Evolutionary conservation across 53 echinoderm and acorn worm genomes (phyloP).

Genomic region (Stichopus horrens): DNA sequence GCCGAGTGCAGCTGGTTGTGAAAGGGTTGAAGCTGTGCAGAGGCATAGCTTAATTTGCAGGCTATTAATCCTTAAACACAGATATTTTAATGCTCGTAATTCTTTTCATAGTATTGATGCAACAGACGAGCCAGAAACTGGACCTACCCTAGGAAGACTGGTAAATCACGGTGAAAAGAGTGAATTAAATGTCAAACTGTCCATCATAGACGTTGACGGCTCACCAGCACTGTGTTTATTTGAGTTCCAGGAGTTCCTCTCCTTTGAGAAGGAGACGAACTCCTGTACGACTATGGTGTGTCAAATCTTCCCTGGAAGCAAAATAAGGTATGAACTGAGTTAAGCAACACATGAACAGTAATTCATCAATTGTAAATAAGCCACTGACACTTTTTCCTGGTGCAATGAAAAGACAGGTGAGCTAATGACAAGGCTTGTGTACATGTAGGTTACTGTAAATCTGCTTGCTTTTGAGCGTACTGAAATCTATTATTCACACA

Average conservation of each 20-base stretch:
- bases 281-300: slow-evolving; percentile 13
- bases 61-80: too few relatives aligned
- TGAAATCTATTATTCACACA: too few relatives aligned
- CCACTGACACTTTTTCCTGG: too few relatives aligned
- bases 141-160: background rate
- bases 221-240: slow-evolving; percentile 13
- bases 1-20: too few relatives aligned
- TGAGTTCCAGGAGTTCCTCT: too few relatives aligned
- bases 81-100: background rate
- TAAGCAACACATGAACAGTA: too few relatives aligned
- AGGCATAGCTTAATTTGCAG: too few relatives aligned
- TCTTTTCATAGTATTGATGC: slow-evolving; percentile 17
- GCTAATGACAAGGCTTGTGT: too few relatives aligned
- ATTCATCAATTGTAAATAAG: too few relatives aligned
- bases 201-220: background rate
- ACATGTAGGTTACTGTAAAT: background rate
- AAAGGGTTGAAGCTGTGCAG: too few relatives aligned
- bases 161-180: slow-evolving; percentile 21
- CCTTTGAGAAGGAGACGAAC: background rate
- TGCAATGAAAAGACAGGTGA: too few relatives aligned
- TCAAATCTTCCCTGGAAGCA: slow-evolving; percentile 32
- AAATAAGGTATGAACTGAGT: slow-evolving; percentile 11
- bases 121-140: slow-evolving; percentile 5
- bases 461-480: too few relatives aligned
- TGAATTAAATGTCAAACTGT: background rate